phyloP scores from a whole-genome alignment of 37 sponge, comb jelly and placozoan genomes.

The Ianthella basta region DNA sequence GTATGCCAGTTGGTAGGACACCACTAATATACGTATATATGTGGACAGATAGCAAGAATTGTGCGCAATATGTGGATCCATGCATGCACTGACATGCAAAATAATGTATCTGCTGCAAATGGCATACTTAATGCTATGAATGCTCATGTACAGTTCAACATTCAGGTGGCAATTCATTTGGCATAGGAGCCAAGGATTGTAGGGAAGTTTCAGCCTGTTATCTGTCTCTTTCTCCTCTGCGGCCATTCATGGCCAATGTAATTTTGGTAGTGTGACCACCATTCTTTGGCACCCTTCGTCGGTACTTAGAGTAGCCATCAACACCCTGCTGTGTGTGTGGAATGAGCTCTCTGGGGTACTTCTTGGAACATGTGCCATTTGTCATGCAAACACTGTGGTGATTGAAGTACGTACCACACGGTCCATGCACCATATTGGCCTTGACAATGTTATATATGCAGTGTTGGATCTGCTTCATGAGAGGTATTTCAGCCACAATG shows the following conservation, averaged over 20 bases:
- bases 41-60: too few relatives aligned
- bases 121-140: constrained; percentile 67
- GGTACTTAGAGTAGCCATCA: constrained; percentile 57
- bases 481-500: background rate
- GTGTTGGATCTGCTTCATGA: constrained; percentile 6
- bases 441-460: background rate
- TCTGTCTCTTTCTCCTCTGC: constrained; percentile 22
- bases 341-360: constrained; percentile 28
- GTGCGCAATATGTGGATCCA: too few relatives aligned
- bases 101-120: too few relatives aligned
- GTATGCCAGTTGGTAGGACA: too few relatives aligned
- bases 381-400: constrained; percentile 47
- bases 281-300: constrained; percentile 31
- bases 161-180: constrained; percentile 46
- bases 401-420: constrained; percentile 34
- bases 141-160: constrained; percentile 45
- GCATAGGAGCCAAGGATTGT: constrained; percentile 45
- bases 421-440: constrained; percentile 41
- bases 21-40: too few relatives aligned
- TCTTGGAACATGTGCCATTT: constrained; percentile 45
- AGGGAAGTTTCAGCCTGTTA: constrained; percentile 61
- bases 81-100: too few relatives aligned
- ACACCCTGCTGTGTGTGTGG: constrained; percentile 24
- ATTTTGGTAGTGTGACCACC: constrained; percentile 45
- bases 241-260: background rate